Conservation (phyloP, 2,113 vertebrate genomes). For the Ornithorhynchus anatinus region DNA sequence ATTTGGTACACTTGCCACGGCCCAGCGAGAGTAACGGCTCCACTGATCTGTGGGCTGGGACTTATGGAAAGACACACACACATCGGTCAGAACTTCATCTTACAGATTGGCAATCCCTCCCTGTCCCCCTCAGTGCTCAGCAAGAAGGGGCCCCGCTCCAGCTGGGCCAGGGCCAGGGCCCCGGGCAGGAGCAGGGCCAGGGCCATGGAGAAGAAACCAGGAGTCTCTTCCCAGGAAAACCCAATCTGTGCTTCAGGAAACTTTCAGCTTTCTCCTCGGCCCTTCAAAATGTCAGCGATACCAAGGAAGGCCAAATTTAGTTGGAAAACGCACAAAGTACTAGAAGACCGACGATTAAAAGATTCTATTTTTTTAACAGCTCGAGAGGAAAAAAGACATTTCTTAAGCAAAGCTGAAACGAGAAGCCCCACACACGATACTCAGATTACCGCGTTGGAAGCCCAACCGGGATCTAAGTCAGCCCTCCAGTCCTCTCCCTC, state of each 20-base stretch:
- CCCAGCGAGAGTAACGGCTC: too few relatives aligned
- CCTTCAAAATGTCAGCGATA: slow-evolving; percentile 42
- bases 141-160: background rate
- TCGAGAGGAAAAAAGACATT: slow-evolving; percentile 11
- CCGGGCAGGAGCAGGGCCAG: slow-evolving; percentile 16
- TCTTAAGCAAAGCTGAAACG: slow-evolving; percentile 10
- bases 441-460: too few relatives aligned
- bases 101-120: background rate
- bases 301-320: slow-evolving; percentile 22
- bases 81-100: slow-evolving; percentile 7
- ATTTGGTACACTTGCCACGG: too few relatives aligned
- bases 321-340: slow-evolving; percentile 6
- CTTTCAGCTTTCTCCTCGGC: slow-evolving; percentile 33
- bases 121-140: background rate
- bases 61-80: slow-evolving; percentile 2
- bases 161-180: too few relatives aligned
- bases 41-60: too few relatives aligned
- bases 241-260: slow-evolving; percentile 48
- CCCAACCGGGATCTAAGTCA: too few relatives aligned
- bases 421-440: too few relatives aligned
- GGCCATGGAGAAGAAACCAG: slow-evolving; percentile 15
- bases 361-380: background rate
- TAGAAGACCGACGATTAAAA: slow-evolving; percentile 5
- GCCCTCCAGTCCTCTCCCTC: too few relatives aligned
- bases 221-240: background rate